phyloP scores from a whole-genome alignment of 2,888 invertebrate genomes.

The Dynastes maya region DNA sequence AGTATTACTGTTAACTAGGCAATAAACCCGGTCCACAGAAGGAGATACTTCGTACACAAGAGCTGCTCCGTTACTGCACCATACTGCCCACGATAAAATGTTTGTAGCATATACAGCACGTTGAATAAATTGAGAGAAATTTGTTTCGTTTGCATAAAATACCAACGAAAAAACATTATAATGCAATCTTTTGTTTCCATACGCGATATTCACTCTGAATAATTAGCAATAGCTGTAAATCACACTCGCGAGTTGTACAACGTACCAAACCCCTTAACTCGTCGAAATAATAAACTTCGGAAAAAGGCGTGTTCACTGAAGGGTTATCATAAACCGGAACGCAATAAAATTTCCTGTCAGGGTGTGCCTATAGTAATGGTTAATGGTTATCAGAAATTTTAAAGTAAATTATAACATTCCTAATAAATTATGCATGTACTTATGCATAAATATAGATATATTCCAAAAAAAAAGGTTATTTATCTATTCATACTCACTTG shows the following conservation, averaged over 20 bases:
- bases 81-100: neutral
- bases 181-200: slow-evolving; percentile 7
- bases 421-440: slow-evolving; percentile 22
- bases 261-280: slow-evolving; percentile 12
- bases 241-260: neutral
- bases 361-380: slow-evolving; percentile 16
- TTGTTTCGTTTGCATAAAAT: neutral
- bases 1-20: neutral
- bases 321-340: slow-evolving; percentile 32
- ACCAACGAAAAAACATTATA: neutral
- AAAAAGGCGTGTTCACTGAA: slow-evolving; percentile 12
- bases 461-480: neutral
- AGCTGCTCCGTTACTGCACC: neutral
- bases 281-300: neutral
- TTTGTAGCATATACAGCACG: too few relatives aligned
- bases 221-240: slow-evolving; percentile 18
- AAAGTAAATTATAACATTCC: neutral
- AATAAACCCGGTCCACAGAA: neutral
- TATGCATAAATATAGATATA: neutral
- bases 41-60: neutral
- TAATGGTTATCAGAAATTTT: slow-evolving; percentile 15
- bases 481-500: slow-evolving; percentile 7
- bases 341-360: slow-evolving; percentile 34
- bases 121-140: too few relatives aligned
- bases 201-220: neutral